These are phyloP conservation scores for Sebastes minor DNA, from an alignment of 2,797 vertebrate genomes.

Conservation along the genomic window DNA sequence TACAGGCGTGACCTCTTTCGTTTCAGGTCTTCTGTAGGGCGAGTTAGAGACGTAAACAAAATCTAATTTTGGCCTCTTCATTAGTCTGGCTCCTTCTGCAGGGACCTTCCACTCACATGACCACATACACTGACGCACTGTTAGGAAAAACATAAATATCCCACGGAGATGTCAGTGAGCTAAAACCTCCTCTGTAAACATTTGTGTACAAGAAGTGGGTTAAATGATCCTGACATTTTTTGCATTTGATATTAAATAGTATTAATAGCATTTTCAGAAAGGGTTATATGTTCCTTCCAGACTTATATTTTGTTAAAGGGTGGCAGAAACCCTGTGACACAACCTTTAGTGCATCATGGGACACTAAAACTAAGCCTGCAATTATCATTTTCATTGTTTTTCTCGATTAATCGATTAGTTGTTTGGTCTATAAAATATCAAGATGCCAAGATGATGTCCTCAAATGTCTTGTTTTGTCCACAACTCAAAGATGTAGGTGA, in stretches of 20 bases:
- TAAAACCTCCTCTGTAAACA: background rate
- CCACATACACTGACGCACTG: background rate
- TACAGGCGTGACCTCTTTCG: background rate
- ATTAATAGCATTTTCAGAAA: background rate
- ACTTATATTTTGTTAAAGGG: too few species aligned
- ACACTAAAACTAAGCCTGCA: too few species aligned
- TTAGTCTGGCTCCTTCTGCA: conserved; percentile 1
- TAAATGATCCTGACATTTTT: too few species aligned
- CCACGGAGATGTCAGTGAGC: background rate
- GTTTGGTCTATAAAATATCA: too few species aligned
- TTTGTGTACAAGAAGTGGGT: background rate
- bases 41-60: background rate
- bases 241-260: background rate
- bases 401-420: too few species aligned
- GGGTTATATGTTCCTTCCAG: too few species aligned
- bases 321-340: too few species aligned
- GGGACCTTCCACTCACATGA: conserved; percentile 9
- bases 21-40: background rate
- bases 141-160: background rate
- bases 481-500: background rate
- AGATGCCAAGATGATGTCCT: too few species aligned
- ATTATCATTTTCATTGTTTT: too few species aligned
- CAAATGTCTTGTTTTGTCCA: rapidly evolving
- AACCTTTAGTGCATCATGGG: too few species aligned
- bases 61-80: background rate